Conservation (phyloP, 2,797 vertebrate species). For the Sebastiscus tertius region DNA sequence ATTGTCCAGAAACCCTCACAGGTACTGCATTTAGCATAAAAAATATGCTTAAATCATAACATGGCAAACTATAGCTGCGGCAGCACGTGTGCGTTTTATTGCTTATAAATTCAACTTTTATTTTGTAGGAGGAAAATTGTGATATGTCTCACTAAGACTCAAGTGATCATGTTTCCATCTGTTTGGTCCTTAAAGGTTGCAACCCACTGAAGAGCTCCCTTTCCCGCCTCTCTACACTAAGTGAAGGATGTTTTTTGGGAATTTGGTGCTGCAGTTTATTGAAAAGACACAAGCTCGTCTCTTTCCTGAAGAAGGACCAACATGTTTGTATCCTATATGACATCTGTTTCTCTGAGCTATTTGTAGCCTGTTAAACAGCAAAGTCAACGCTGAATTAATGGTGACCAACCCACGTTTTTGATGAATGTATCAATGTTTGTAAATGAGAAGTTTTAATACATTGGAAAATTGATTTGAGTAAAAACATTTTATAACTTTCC, state of each 20-base stretch:
- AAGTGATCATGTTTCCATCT: neutral
- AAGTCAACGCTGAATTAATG: neutral
- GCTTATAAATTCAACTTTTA: neutral
- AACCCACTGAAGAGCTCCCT: conserved; percentile 90
- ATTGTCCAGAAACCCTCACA: too few species aligned
- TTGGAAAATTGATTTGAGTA: neutral
- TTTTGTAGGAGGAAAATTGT: neutral
- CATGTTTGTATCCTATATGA: neutral
- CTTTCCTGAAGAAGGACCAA: neutral
- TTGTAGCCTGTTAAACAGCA: neutral
- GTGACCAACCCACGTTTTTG: neutral
- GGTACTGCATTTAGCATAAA: too few species aligned
- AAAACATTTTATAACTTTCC: conserved; percentile 15
- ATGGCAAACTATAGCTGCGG: neutral
- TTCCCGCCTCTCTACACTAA: conserved; percentile 86
- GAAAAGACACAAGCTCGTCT: neutral
- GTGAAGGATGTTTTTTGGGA: conserved; percentile 24
- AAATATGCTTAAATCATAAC: too few species aligned
- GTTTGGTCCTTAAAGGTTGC: conserved; percentile 85
- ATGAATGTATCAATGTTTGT: conserved; percentile 9
- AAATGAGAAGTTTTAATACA: neutral
- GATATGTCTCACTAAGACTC: neutral
- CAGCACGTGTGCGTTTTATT: neutral
- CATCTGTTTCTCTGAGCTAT: neutral
- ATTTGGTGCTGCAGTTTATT: neutral